Evolutionary conservation across 1,140 invertebrate genomes (phyloP), one percentile per base, ranked within the genome.

Genomic region (Drosophila lacertosa): DNA sequence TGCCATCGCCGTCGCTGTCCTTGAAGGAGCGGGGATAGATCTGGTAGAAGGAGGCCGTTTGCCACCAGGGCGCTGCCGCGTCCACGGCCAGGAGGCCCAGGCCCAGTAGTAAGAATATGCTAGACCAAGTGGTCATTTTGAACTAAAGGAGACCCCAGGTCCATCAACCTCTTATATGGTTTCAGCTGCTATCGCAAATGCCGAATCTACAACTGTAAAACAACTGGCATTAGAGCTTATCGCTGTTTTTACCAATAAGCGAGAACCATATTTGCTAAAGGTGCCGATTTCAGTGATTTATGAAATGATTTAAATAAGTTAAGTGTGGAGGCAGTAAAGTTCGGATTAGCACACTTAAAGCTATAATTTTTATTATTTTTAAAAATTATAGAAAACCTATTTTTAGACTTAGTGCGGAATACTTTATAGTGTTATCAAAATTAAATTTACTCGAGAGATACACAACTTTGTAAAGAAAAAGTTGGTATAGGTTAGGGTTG

Each of bases 11-110:
- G 82, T 95, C 91, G 37, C 91, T 93, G 91, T 96, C 95, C 75
- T 93, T 93, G 90, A 96, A 96, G 6, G 95, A 95, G 15, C 94
- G 90, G 1, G 94, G 94, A 77, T 95, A 95, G 10, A 96, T 93
- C 84, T 95, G 94, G 84, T 96, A 96, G 32, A 95, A 92, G 4
- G 94, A 90, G 0, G 93, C 92, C n/a, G 93, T 93, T 60, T 95
- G 92, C 93, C 94, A 96, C 95, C 95, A 96, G 91, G 94, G 91
- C 0, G 67, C 66, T 33, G 72, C 45, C 6, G 69, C 67, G 40
- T 73, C 65, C 11, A 62, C 72, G 24, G 68, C 81, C 55, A 84
- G 26, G 9, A 89, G 65, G 48, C 83, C 55, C 11, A 82, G 18
- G 42, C 42, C 66, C 18, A 90, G n/a, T 20, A 88, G 29, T 47